phyloP scores from a whole-genome alignment of 2,797 vertebrate genomes.

The Fratercula arctica region DNA sequence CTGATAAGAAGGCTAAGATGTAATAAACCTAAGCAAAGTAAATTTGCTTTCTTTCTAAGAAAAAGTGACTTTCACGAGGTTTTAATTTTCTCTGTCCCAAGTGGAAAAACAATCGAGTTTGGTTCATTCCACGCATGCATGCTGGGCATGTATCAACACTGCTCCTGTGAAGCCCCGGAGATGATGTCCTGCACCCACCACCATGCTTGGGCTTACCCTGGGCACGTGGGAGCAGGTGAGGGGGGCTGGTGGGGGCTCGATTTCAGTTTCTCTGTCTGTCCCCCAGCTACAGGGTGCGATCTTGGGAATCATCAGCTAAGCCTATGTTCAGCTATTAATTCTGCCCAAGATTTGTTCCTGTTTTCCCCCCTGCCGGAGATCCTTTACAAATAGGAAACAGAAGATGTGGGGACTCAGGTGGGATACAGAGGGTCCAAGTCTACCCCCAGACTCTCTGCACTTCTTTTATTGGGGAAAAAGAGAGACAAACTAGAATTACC shows the following conservation, averaged over 20 bases:
- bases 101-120: neutral
- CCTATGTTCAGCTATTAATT: neutral
- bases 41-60: conserved; percentile 4
- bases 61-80: neutral
- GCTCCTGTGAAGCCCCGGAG: neutral
- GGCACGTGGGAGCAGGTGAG: rapidly evolving
- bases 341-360: neutral
- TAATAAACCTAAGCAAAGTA: conserved; percentile 26
- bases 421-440: neutral
- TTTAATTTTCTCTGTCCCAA: conserved; percentile 17
- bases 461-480: neutral
- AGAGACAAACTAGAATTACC: neutral
- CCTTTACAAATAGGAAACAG: neutral
- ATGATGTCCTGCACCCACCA: rapidly evolving
- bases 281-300: neutral
- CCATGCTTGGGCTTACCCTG: neutral
- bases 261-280: neutral
- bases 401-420: neutral
- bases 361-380: neutral
- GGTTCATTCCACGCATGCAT: neutral
- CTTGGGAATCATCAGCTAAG: neutral
- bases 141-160: rapidly evolving
- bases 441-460: neutral
- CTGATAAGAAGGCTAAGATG: conserved; percentile 20
- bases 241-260: rapidly evolving